Conservation (phyloP, 2,888 invertebrate species). For the Junonia oenone region DNA sequence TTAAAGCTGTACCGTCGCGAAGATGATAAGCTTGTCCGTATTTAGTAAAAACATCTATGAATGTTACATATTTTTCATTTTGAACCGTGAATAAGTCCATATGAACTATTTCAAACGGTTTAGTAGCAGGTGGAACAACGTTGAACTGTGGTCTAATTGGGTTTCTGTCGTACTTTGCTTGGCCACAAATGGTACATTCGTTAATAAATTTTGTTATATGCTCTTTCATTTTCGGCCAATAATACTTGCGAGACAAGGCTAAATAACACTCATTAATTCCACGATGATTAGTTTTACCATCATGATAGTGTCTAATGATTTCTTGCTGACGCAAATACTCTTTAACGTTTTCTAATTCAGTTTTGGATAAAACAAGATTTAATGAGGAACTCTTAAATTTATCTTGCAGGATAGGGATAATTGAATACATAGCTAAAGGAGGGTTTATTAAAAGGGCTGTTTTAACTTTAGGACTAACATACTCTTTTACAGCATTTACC, state of each 20-base stretch:
- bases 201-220: constrained; percentile 31
- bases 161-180: constrained; percentile 26
- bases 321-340: constrained; percentile 33
- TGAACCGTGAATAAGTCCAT: not conserved
- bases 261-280: constrained; percentile 32
- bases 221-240: constrained; percentile 35
- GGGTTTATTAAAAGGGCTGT: constrained; percentile 31
- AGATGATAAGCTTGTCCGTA: constrained; percentile 26
- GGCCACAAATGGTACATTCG: constrained; percentile 19
- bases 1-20: constrained; percentile 20
- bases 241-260: constrained; percentile 29
- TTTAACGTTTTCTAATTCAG: constrained; percentile 30
- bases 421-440: constrained; percentile 22
- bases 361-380: constrained; percentile 30
- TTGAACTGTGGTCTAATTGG: constrained; percentile 22
- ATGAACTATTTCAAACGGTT: not conserved
- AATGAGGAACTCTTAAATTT: constrained; percentile 32
- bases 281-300: constrained; percentile 34
- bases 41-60: constrained; percentile 22
- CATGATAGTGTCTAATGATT: constrained; percentile 33
- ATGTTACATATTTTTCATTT: constrained; percentile 11
- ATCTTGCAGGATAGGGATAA: constrained; percentile 28
- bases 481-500: constrained; percentile 32
- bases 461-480: constrained; percentile 33
- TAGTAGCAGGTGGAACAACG: constrained; percentile 18